A percentile compares a stretch with the other conserved stretches of the same genome.
phyloP scores from a whole-genome alignment of 1,140 invertebrate species.

The Cotesia glomerata region DNA sequence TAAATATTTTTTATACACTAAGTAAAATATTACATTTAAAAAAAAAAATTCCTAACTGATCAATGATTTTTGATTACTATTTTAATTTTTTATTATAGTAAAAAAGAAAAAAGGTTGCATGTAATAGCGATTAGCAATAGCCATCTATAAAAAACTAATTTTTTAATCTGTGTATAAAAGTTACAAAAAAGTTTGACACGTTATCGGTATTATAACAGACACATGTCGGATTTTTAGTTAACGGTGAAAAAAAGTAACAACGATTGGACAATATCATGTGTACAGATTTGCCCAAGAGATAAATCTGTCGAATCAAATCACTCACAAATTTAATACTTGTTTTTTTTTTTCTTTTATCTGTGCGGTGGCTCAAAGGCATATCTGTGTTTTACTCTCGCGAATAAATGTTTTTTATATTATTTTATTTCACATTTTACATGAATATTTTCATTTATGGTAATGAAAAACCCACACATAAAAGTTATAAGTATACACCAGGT shows the following conservation, averaged over 20 bases:
- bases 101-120: no score
- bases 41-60: neutral
- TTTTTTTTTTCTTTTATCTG: neutral
- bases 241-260: neutral
- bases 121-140: no score
- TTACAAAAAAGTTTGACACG: neutral
- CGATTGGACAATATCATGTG: constrained; percentile 5
- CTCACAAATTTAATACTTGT: constrained; percentile 1
- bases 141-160: neutral
- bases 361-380: neutral
- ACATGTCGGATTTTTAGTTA: constrained; percentile 1
- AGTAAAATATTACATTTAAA: neutral
- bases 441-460: neutral
- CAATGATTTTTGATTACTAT: no score
- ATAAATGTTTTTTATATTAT: neutral
- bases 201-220: neutral
- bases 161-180: neutral
- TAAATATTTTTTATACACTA: neutral
- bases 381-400: no score
- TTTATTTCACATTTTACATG: neutral
- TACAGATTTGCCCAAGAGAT: neutral
- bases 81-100: no score
- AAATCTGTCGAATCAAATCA: constrained; percentile 14
- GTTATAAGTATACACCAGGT: no score
- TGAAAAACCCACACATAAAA: no score